A percentile compares a stretch with the other conserved stretches of the same genome.
Evolutionary conservation across 30 jellyfish, hydroid and myxozoan genomes (phyloP).

Genomic region (Hydra vulgaris): DNA sequence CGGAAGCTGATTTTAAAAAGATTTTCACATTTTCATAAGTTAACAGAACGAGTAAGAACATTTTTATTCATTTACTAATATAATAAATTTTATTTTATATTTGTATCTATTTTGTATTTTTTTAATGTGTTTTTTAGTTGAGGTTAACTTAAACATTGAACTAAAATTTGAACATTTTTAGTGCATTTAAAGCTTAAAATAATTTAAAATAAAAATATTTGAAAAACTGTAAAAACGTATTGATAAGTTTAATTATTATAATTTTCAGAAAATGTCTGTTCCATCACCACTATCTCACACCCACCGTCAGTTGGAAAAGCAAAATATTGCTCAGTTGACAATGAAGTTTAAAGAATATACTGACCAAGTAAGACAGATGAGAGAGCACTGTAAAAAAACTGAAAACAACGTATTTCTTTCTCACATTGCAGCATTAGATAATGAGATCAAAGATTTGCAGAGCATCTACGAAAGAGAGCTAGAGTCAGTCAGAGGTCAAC

Average conservation of each 20-base stretch:
- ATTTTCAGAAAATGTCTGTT: background rate
- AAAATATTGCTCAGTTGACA: background rate
- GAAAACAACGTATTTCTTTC: constrained; percentile 57
- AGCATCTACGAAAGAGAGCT: constrained; percentile 66
- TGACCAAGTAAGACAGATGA: constrained; percentile 57
- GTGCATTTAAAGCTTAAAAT: too few relatives aligned
- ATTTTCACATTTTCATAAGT: background rate
- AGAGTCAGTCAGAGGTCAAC: constrained; percentile 41
- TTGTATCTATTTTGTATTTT: background rate
- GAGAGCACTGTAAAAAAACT: constrained; percentile 55
- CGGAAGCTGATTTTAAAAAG: background rate
- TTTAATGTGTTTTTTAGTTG: too few relatives aligned
- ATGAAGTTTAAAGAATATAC: constrained; percentile 38
- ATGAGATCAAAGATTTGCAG: constrained; percentile 55
- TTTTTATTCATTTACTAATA: background rate
- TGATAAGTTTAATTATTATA: too few relatives aligned
- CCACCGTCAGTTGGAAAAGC: background rate
- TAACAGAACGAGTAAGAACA: background rate
- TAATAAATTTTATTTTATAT: too few relatives aligned
- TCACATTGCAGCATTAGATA: constrained; percentile 62
- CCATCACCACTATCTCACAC: background rate
- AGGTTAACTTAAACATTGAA: too few relatives aligned
- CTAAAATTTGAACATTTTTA: too few relatives aligned
- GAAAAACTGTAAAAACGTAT: too few relatives aligned
- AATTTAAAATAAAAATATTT: too few relatives aligned